Evolutionary conservation across 2,113 vertebrate species (phyloP).

Genomic region (Rynchops niger): DNA sequence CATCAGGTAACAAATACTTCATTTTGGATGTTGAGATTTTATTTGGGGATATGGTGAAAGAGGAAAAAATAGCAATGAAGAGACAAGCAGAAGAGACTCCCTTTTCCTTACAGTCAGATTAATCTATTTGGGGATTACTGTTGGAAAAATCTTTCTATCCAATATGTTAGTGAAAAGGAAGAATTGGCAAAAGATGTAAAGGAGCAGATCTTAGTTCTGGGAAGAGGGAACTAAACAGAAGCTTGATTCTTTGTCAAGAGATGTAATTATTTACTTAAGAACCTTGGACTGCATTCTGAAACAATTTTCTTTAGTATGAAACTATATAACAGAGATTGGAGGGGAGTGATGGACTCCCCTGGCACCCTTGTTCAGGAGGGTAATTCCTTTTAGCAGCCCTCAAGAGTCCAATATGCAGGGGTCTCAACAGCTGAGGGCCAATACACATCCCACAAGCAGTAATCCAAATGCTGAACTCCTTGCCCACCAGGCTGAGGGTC

Average conservation of each 20-base stretch:
- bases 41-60: background rate
- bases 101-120: background rate
- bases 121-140: background rate
- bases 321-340: background rate
- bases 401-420: background rate
- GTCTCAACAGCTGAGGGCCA: background rate
- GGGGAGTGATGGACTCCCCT: fast-evolving
- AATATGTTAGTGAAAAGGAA: background rate
- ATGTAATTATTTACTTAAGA: background rate
- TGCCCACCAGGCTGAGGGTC: background rate
- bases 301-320: background rate
- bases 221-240: background rate
- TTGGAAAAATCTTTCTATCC: background rate
- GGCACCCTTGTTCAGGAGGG: background rate
- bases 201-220: background rate
- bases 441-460: background rate
- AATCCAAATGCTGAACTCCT: background rate
- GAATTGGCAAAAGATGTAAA: background rate
- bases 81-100: background rate
- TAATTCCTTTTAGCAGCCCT: background rate
- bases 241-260: background rate
- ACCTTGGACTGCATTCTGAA: background rate
- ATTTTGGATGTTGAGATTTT: background rate
- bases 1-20: background rate
- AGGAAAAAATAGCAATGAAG: background rate